Evolutionary conservation across 2,113 vertebrate genomes (phyloP).

Genomic region (Macrotus californicus): DNA sequence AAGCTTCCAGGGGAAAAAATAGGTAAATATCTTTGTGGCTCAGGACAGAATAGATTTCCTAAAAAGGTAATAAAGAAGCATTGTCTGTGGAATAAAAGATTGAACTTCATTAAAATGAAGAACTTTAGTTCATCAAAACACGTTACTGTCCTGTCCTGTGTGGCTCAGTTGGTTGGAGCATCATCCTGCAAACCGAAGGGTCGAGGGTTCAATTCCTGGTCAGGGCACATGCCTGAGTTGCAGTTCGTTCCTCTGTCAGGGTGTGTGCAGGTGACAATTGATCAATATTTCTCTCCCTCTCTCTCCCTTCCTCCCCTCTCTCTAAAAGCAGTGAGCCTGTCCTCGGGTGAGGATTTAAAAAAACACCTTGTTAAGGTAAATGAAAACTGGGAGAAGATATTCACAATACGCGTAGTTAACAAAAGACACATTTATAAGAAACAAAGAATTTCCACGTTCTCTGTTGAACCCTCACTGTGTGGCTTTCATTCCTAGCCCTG

Average conservation of each 20-base stretch:
- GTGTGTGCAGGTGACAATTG: too few relatives aligned
- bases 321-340: neutral
- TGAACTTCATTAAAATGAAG: neutral
- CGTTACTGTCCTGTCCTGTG: too few relatives aligned
- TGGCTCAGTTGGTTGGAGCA: too few relatives aligned
- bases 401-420: neutral
- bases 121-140: neutral
- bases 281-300: too few relatives aligned
- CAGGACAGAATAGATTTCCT: neutral
- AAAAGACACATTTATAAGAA: neutral
- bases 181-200: too few relatives aligned
- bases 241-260: too few relatives aligned
- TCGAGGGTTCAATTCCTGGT: too few relatives aligned
- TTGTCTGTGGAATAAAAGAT: neutral
- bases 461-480: too few relatives aligned
- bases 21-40: neutral
- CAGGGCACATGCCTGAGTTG: too few relatives aligned
- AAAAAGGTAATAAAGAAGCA: neutral
- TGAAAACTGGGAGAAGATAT: neutral
- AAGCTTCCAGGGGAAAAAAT: neutral
- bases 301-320: too few relatives aligned
- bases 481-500: too few relatives aligned
- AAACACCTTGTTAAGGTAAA: neutral
- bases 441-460: neutral
- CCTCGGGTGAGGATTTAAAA: neutral